These are phyloP conservation scores for Monoplex corrugatus DNA, from an alignment of 2,888 invertebrate species.

Conservation along the genomic window DNA sequence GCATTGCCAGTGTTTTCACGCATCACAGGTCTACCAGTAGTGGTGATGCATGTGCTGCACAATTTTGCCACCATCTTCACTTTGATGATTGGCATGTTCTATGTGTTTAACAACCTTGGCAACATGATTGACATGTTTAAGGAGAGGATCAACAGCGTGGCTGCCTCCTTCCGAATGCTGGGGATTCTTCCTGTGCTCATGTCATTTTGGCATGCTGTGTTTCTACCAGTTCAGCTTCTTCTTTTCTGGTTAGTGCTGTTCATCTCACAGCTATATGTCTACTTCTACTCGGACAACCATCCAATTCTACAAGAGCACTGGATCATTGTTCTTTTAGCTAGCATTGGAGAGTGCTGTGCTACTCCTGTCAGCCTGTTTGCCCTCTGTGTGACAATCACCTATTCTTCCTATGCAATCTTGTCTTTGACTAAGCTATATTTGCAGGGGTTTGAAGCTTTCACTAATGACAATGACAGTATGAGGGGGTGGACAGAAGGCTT, in stretches of 20 bases:
- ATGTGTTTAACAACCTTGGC: slow-evolving; percentile 81
- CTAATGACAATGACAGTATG: slow-evolving; percentile 76
- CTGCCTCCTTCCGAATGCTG: slow-evolving; percentile 73
- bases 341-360: slow-evolving; percentile 82
- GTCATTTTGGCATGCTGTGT: slow-evolving; percentile 82
- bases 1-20: slow-evolving; percentile 83
- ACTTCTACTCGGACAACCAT: slow-evolving; percentile 73
- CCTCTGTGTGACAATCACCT: slow-evolving; percentile 83
- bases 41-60: slow-evolving; percentile 81
- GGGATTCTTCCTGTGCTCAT: slow-evolving; percentile 79
- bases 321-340: slow-evolving; percentile 80
- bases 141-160: slow-evolving; percentile 67
- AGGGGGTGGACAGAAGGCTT: slow-evolving; percentile 84
- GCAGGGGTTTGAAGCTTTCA: slow-evolving; percentile 78
- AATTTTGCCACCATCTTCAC: slow-evolving; percentile 82
- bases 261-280: slow-evolving; percentile 80
- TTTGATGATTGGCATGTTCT: slow-evolving; percentile 81
- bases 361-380: slow-evolving; percentile 83
- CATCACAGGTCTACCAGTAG: slow-evolving; percentile 81
- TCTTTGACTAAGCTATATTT: slow-evolving; percentile 81
- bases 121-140: slow-evolving; percentile 78
- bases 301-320: slow-evolving; percentile 78
- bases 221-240: slow-evolving; percentile 83
- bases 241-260: slow-evolving; percentile 83
- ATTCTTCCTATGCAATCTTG: slow-evolving; percentile 81